Conservation (phyloP, 1,140 invertebrate species). For the Macrocentrus cingulum region DNA sequence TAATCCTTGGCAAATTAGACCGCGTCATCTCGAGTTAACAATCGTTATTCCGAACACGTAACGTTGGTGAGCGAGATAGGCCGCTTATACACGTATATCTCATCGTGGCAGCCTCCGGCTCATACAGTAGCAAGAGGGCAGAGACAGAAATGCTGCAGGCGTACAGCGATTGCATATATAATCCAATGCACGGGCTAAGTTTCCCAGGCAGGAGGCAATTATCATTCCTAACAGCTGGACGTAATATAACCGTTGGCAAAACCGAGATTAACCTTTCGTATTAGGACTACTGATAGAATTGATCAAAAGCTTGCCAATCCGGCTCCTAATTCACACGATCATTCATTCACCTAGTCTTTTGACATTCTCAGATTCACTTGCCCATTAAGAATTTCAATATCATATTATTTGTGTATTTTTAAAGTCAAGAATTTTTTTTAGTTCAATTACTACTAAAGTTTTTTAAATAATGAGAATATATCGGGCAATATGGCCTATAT, state of each 20-base stretch:
- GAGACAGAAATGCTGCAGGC: background rate
- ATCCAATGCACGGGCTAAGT: slow-evolving; percentile 31
- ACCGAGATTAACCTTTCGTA: slow-evolving; percentile 33
- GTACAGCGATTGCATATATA: slow-evolving; percentile 28
- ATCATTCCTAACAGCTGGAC: slow-evolving; percentile 36
- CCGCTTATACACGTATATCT: slow-evolving; percentile 32
- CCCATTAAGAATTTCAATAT: no score
- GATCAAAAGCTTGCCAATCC: background rate
- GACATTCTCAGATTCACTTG: no score
- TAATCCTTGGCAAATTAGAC: slow-evolving; percentile 30
- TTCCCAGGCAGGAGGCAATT: slow-evolving; percentile 32
- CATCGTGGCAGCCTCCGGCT: slow-evolving; percentile 1
- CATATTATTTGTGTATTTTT: no score
- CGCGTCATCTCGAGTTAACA: slow-evolving; percentile 28
- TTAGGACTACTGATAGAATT: background rate
- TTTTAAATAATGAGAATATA: no score
- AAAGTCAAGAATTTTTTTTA: no score
- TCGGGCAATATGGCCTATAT: no score
- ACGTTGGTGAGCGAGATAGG: slow-evolving; percentile 21
- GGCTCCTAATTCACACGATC: background rate
- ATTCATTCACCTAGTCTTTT: no score
- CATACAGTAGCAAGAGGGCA: background rate
- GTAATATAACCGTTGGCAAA: slow-evolving; percentile 27
- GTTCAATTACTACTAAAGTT: no score
- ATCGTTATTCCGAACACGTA: slow-evolving; percentile 32